phyloP scores from a whole-genome alignment of 1,140 invertebrate genomes.

The Antheraea mylitta region DNA sequence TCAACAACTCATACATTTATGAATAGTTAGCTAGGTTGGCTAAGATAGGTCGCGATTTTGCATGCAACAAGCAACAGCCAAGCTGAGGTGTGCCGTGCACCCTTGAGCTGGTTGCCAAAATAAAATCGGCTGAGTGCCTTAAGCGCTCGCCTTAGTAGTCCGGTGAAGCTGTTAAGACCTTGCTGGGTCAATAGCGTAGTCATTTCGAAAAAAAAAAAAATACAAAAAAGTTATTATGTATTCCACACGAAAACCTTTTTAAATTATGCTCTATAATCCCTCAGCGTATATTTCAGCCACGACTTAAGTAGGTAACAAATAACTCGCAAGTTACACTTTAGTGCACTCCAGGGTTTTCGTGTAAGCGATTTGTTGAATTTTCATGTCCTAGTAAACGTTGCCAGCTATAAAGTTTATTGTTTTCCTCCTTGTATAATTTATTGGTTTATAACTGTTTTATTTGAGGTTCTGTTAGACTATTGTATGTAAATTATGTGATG shows the following conservation, averaged over 20 bases:
- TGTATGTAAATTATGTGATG: neutral
- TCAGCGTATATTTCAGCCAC: neutral
- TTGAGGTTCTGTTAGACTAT: neutral
- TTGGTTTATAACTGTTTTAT: conserved; percentile 26
- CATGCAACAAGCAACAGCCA: no score
- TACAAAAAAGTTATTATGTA: no score
- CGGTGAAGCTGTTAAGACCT: no score
- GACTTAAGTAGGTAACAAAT: conserved; percentile 1
- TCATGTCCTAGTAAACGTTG: conserved; percentile 37
- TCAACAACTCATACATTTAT: no score
- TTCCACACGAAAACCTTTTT: neutral
- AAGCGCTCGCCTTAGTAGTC: no score
- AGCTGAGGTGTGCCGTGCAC: no score
- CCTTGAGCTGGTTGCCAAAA: no score
- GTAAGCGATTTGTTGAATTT: conserved; percentile 41
- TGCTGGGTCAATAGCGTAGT: no score
- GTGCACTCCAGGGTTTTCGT: conserved; percentile 28
- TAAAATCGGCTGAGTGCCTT: no score
- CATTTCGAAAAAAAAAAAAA: no score
- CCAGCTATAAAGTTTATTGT: conserved; percentile 39
- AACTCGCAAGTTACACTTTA: conserved; percentile 24
- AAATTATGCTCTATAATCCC: neutral
- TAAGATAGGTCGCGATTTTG: no score
- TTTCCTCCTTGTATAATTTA: conserved; percentile 24
- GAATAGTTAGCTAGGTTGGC: no score